Percentiles rank a stretch among this genome's conserved stretches.
These are phyloP conservation scores for Bombylius major DNA, from an alignment of 2,888 invertebrate species.

Conservation along the genomic window DNA sequence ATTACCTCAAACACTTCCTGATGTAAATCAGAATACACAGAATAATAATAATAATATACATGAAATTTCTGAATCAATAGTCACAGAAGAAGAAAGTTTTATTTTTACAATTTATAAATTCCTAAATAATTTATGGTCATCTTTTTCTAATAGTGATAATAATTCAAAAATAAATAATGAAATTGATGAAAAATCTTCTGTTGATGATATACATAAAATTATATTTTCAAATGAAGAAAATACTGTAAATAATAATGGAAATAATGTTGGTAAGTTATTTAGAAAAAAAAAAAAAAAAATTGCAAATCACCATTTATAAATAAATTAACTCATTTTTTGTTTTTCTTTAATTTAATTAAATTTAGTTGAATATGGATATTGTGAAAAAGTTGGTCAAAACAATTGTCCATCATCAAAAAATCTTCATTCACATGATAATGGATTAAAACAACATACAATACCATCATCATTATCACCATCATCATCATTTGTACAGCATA, in stretches of 20 bases:
- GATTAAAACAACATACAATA: neutral
- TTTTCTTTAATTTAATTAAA: neutral
- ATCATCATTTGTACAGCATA: neutral
- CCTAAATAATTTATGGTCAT: constrained; percentile 27
- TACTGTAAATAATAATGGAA: neutral
- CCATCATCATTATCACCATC: neutral
- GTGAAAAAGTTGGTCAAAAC: constrained; percentile 21
- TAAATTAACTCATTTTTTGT: neutral
- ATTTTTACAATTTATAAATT: constrained; percentile 19
- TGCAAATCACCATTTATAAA: no score
- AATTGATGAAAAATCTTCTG: constrained; percentile 22
- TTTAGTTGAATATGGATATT: constrained; percentile 17
- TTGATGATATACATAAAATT: constrained; percentile 11
- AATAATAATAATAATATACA: neutral
- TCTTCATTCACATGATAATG: neutral
- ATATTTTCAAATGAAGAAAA: neutral
- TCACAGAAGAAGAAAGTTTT: neutral
- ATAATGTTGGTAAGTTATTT: neutral
- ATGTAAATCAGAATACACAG: neutral
- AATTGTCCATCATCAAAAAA: constrained; percentile 13
- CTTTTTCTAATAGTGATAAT: constrained; percentile 6
- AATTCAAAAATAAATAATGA: neutral
- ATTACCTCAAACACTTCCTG: no score
- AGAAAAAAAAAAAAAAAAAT: neutral
- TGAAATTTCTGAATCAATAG: neutral